Evolutionary conservation across 2,797 vertebrate genomes (phyloP), one percentile per base, ranked within the genome.

Genomic region (Anas georgica): DNA sequence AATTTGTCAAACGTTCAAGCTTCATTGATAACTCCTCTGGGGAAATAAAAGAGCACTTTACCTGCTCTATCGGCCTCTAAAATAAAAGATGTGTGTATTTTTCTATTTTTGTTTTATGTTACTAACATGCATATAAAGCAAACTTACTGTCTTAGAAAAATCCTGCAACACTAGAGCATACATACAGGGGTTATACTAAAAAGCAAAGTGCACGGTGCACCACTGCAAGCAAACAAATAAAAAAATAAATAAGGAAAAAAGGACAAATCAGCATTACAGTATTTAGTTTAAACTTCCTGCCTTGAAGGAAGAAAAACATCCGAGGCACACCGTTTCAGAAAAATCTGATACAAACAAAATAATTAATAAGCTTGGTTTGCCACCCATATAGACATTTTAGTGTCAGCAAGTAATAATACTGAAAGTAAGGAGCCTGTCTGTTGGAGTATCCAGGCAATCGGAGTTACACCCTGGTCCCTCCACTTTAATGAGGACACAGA

Each of bases 281-380:
- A 86, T 21, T 58, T 77, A 86, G 46, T n/a, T 58, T 80, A 86
- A 95, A 96, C 83, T 95, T 90, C 95, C 86, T 95, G 94, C 96
- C 95, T 95, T 33, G 73, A 86, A 96, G 94, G 94, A 92, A 95
- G 80, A 92, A 70, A 94, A 95, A 88, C 11, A 95, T 39, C 46
- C 87, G 75, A 88, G 92, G 85, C 50, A 81, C 63, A n/a, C 10
- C 26, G 69, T 96, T 96, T 94, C 77, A 83, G 68, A 94, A 86
- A 94, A 95, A 94, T 93, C 90, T 96, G 94, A 96, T 93, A 91
- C 68, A 96, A 91, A 94, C 50, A 70, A 76, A 96, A 92, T 22
- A 88, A 94, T 92, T 91, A 96, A 91, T 86, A 41, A 84, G 68
- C 68, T 88, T 60, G 88, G 80, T 93, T 83, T 95, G 94, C 79